Conservation (phyloP, 1,140 invertebrate genomes). For the Pogonomyrmex barbatus region DNA sequence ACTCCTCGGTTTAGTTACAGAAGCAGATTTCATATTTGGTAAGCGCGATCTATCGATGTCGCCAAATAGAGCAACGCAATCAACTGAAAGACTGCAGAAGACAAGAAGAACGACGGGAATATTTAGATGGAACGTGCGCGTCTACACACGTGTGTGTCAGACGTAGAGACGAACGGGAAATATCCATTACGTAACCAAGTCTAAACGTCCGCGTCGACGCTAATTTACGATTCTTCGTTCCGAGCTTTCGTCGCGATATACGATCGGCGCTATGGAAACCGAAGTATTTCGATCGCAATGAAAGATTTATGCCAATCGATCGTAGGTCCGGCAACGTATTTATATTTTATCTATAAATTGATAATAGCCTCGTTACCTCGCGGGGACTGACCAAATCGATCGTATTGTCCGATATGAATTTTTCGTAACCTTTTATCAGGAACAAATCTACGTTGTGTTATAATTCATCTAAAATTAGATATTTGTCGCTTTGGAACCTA, state of each 20-base stretch:
- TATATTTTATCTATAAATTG: constrained; percentile 58
- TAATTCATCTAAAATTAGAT: constrained; percentile 22
- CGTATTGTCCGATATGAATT: background rate
- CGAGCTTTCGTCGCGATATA: background rate
- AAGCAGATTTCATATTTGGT: constrained; percentile 46
- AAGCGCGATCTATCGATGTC: constrained; percentile 43
- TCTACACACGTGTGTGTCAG: background rate
- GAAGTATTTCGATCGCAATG: constrained; percentile 43
- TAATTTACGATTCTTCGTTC: constrained; percentile 58
- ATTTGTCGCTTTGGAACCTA: background rate
- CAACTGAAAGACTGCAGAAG: constrained; percentile 44
- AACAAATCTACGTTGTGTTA: background rate
- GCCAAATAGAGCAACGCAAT: constrained; percentile 29
- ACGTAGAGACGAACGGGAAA: constrained; percentile 13
- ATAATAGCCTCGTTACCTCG: constrained; percentile 15
- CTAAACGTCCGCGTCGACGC: constrained; percentile 41
- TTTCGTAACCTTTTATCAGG: background rate
- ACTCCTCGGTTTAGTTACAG: constrained; percentile 37
- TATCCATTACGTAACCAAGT: constrained; percentile 51
- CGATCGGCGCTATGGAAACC: constrained; percentile 38
- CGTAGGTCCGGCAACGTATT: background rate
- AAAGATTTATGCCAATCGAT: constrained; percentile 57
- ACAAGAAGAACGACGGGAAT: constrained; percentile 10
- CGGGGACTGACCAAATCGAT: constrained; percentile 1
- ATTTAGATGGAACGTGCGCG: constrained; percentile 40